These are phyloP conservation scores for Coccyzus lansbergi DNA, from an alignment of 2,797 vertebrate species.

Conservation along the genomic window DNA sequence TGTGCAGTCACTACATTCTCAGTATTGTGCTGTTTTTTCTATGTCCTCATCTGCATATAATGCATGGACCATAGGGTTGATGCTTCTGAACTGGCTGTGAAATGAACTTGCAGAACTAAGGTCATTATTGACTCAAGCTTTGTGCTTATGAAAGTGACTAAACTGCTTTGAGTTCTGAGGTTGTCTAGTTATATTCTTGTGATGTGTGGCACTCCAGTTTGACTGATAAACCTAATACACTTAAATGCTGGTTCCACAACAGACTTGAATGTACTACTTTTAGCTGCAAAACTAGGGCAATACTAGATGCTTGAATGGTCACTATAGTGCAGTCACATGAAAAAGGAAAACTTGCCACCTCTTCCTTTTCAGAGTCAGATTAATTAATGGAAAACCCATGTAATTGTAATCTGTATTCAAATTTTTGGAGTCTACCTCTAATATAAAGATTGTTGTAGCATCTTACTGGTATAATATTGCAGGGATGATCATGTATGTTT, in stretches of 20 bases:
- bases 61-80: background rate
- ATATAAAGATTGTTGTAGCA: background rate
- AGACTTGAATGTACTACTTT: background rate
- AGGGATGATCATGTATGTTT: background rate
- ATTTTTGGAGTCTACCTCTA: background rate
- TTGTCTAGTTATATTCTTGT: background rate
- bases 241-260: background rate
- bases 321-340: background rate
- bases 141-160: background rate
- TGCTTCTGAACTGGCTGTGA: background rate
- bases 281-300: background rate
- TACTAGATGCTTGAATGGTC: background rate
- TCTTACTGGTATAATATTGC: background rate
- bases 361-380: background rate
- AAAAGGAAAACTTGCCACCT: background rate
- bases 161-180: background rate
- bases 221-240: background rate
- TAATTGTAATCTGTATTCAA: background rate
- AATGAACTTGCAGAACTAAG: background rate
- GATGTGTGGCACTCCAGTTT: background rate
- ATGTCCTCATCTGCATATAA: background rate
- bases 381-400: background rate
- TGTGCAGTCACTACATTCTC: background rate
- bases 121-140: background rate
- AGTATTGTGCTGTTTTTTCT: background rate